phyloP scores from a whole-genome alignment of 2,797 vertebrate genomes.

The Ibycter americanus region DNA sequence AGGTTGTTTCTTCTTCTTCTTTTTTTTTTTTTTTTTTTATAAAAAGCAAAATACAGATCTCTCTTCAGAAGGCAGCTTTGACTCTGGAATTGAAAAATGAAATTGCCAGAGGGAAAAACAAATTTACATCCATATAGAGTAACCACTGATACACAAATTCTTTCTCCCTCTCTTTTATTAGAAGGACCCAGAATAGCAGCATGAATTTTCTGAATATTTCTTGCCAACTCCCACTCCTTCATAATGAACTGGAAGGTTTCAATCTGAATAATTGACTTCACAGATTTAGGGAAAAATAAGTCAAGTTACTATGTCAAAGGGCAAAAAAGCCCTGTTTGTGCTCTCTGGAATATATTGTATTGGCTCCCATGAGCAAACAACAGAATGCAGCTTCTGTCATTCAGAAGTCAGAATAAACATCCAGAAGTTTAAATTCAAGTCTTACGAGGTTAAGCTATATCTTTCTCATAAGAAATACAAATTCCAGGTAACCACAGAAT shows the following conservation, averaged over 20 bases:
- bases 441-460: background rate
- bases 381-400: background rate
- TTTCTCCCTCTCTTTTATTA: background rate
- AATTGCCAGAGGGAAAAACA: background rate
- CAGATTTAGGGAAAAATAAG: conserved; percentile 48
- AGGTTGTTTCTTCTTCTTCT: background rate
- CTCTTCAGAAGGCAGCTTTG: background rate
- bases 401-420: background rate
- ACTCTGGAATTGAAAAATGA: background rate
- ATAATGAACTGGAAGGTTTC: conserved; percentile 46
- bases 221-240: conserved; percentile 31
- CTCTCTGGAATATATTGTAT: background rate
- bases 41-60: background rate
- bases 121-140: background rate
- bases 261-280: background rate
- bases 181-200: background rate
- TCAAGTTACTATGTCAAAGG: background rate
- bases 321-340: background rate
- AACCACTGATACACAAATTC: background rate
- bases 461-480: background rate
- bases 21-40: background rate
- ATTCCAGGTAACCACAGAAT: background rate
- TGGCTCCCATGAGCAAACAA: background rate
- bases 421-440: background rate
- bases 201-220: conserved; percentile 18